These are phyloP conservation scores for Crocodylus rhombifer DNA, from an alignment of 2,797 vertebrate genomes.

Conservation along the genomic window DNA sequence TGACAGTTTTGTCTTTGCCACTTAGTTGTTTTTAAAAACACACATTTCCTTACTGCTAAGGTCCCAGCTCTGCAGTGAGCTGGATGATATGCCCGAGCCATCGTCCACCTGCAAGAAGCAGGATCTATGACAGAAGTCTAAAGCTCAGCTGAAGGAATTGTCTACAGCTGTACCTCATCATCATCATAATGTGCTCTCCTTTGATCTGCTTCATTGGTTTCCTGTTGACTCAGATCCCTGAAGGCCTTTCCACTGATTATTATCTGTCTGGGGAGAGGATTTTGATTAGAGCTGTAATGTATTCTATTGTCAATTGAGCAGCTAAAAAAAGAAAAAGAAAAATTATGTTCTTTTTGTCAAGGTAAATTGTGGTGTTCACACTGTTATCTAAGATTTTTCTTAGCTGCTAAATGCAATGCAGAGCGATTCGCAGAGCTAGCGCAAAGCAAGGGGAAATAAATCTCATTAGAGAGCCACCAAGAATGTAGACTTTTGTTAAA, in stretches of 20 bases:
- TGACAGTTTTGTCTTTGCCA: background rate
- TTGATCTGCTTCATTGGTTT: background rate
- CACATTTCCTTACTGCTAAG: background rate
- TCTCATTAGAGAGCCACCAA: background rate
- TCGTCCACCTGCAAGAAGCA: background rate
- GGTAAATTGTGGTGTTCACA: background rate
- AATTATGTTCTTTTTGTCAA: background rate
- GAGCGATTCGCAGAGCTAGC: background rate
- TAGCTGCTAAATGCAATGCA: background rate
- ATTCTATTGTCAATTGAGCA: background rate
- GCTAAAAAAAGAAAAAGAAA: background rate
- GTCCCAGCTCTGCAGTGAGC: background rate
- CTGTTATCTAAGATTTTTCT: background rate
- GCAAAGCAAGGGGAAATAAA: background rate
- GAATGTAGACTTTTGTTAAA: slow-evolving; percentile 1
- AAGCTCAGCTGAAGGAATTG: background rate
- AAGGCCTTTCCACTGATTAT: background rate
- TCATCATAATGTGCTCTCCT: background rate
- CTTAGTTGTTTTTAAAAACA: background rate
- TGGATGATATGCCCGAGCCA: background rate
- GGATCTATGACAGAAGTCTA: background rate
- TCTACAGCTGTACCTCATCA: background rate
- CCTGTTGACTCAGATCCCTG: background rate
- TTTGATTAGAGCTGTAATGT: background rate
- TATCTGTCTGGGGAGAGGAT: background rate